Evolutionary conservation across 2,888 invertebrate genomes (phyloP).

Genomic region (Pyralis farinalis): DNA sequence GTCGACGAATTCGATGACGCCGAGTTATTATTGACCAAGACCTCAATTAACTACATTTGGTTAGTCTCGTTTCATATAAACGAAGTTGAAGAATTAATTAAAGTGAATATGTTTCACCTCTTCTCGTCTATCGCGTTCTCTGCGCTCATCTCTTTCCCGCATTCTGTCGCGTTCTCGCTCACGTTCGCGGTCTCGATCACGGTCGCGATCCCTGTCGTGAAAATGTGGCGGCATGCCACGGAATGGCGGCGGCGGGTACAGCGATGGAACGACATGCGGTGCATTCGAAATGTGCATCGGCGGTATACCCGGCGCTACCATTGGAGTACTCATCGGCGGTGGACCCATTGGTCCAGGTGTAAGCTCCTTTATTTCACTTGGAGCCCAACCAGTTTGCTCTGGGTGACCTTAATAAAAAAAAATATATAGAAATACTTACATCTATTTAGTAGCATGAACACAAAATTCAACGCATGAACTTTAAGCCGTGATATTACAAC

Average conservation of each 20-base stretch:
- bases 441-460: too few species aligned
- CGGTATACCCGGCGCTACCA: slow-evolving; percentile 54
- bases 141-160: slow-evolving; percentile 47
- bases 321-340: slow-evolving; percentile 33
- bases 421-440: too few species aligned
- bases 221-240: slow-evolving; percentile 42
- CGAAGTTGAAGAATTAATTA: too few species aligned
- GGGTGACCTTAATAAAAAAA: slow-evolving; percentile 58
- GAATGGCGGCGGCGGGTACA: slow-evolving; percentile 43
- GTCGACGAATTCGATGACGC: too few species aligned
- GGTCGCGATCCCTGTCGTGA: slow-evolving; percentile 45
- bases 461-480: too few species aligned
- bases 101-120: too few species aligned
- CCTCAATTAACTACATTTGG: too few species aligned
- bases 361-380: slow-evolving; percentile 85
- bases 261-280: slow-evolving; percentile 25
- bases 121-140: background rate
- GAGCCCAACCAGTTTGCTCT: slow-evolving; percentile 81
- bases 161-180: slow-evolving; percentile 21
- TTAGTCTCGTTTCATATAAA: too few species aligned
- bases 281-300: slow-evolving; percentile 38
- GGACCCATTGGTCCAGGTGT: slow-evolving; percentile 81
- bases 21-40: too few species aligned
- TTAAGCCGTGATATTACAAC: too few species aligned
- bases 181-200: slow-evolving; percentile 51